Conservation (phyloP, 2,113 vertebrate species). For the Pangasianodon hypophthalmus region DNA sequence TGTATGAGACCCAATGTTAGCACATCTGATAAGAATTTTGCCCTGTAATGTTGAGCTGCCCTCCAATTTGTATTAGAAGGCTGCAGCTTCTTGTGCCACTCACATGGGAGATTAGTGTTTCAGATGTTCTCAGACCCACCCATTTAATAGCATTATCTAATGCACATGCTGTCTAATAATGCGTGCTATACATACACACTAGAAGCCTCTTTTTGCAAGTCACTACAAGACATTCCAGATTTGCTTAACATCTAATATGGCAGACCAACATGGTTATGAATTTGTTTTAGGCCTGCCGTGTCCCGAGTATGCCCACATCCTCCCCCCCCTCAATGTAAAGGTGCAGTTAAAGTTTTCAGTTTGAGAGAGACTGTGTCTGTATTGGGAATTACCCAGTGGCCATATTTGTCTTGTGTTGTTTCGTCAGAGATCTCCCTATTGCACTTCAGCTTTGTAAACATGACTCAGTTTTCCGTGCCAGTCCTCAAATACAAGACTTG, state of each 20-base stretch:
- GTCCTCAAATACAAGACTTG: background rate
- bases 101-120: conserved; percentile 42
- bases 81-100: background rate
- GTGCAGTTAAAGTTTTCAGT: background rate
- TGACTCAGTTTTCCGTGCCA: background rate
- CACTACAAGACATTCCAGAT: background rate
- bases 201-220: background rate
- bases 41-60: background rate
- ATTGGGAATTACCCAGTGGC: conserved; percentile 46
- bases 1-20: background rate
- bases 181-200: conserved; percentile 10
- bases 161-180: conserved; percentile 21
- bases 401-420: conserved; percentile 48
- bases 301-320: background rate
- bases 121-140: conserved; percentile 29
- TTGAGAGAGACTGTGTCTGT: conserved; percentile 4
- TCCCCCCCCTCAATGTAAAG: background rate
- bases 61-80: background rate
- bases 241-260: background rate
- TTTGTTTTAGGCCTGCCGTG: background rate
- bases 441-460: background rate
- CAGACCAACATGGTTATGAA: background rate
- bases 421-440: conserved; percentile 32
- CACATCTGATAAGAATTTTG: background rate
- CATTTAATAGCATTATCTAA: conserved; percentile 23